These are phyloP conservation scores for Carcharodon carcharias DNA, from an alignment of 2,797 vertebrate genomes.

Conservation along the genomic window DNA sequence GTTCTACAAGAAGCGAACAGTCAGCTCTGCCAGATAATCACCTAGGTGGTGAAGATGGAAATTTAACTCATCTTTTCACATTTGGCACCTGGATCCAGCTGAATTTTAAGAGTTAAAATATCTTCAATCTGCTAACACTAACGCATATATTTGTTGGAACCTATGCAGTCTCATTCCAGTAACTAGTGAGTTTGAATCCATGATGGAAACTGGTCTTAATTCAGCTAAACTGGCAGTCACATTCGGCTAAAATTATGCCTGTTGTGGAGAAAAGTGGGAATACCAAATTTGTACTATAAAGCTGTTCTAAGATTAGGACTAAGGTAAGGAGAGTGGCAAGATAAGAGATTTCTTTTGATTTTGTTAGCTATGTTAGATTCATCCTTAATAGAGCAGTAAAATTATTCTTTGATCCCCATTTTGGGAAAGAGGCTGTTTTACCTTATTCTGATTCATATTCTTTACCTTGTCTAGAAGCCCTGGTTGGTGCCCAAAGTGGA, in stretches of 20 bases:
- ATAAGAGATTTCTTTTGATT: background rate
- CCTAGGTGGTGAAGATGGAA: background rate
- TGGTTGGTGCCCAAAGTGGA: background rate
- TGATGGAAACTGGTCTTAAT: background rate
- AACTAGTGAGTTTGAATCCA: background rate
- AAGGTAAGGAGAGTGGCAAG: background rate
- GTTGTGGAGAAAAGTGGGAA: background rate
- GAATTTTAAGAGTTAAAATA: background rate
- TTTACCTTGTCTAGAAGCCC: background rate
- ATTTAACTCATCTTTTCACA: background rate
- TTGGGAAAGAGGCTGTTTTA: background rate
- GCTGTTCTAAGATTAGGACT: background rate
- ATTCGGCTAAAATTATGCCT: background rate
- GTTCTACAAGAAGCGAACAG: background rate
- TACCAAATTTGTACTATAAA: background rate
- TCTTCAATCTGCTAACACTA: background rate
- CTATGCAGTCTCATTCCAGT: background rate
- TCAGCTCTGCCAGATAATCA: background rate
- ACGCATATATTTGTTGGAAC: background rate
- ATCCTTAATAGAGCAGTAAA: background rate
- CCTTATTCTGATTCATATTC: background rate
- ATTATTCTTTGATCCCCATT: background rate
- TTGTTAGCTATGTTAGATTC: background rate
- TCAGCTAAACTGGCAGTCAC: background rate
- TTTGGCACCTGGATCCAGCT: background rate